Percentiles rank a stretch among this genome's conserved stretches.
phyloP scores from a whole-genome alignment of 1,140 invertebrate species.

The Oryctes rhinoceros region DNA sequence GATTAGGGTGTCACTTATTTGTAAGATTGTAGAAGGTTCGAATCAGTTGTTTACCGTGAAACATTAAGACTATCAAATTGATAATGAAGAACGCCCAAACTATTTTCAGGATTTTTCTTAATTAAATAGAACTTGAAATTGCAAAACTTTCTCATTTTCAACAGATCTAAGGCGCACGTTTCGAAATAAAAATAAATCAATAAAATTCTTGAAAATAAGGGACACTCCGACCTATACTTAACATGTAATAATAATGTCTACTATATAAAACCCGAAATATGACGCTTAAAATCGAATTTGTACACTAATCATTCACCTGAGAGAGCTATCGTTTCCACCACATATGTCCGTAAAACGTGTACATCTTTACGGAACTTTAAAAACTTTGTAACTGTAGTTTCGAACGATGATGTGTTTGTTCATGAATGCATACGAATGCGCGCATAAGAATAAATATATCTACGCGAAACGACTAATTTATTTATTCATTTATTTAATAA shows the following conservation, averaged over 20 bases:
- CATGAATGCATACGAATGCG: background rate
- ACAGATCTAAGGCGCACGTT: too few relatives aligned
- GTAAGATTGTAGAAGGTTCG: too few relatives aligned
- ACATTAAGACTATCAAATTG: too few relatives aligned
- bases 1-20: too few relatives aligned
- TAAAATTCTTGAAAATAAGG: too few relatives aligned
- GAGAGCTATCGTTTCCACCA: background rate
- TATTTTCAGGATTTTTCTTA: too few relatives aligned
- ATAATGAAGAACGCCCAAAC: too few relatives aligned
- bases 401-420: background rate
- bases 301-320: slow-evolving; percentile 1
- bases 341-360: background rate
- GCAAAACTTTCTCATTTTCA: too few relatives aligned
- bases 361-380: background rate
- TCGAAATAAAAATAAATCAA: too few relatives aligned
- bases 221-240: too few relatives aligned
- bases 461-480: slow-evolving; percentile 9
- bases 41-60: too few relatives aligned
- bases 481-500: slow-evolving; percentile 31
- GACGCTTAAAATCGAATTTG: slow-evolving; percentile 31
- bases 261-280: slow-evolving; percentile 25
- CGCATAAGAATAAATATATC: background rate
- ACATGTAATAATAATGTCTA: background rate
- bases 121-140: too few relatives aligned
- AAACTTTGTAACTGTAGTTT: background rate